phyloP scores from a whole-genome alignment of 2,888 invertebrate genomes.

The Nomada lathburiana region DNA sequence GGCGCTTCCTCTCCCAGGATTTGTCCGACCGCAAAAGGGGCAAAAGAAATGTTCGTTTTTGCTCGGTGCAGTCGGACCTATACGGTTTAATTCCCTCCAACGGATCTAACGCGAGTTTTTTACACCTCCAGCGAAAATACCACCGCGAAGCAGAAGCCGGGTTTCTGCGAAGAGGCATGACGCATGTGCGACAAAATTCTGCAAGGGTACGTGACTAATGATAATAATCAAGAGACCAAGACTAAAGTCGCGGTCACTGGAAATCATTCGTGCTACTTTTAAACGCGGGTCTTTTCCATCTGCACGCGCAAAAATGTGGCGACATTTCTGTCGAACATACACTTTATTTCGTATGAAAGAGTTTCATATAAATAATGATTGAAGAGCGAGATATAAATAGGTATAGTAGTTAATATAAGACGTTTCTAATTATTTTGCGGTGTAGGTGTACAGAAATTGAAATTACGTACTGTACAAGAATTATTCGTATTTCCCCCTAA shows the following conservation, averaged over 20 bases:
- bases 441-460: no score
- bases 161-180: slow-evolving; percentile 64
- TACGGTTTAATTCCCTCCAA: slow-evolving; percentile 71
- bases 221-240: slow-evolving; percentile 59
- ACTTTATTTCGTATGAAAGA: background rate
- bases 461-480: no score
- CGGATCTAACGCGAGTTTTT: slow-evolving; percentile 71
- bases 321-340: background rate
- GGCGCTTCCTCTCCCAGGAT: slow-evolving; percentile 62
- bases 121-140: slow-evolving; percentile 65
- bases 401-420: no score
- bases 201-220: slow-evolving; percentile 68
- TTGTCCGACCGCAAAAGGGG: slow-evolving; percentile 54
- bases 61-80: slow-evolving; percentile 53
- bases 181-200: slow-evolving; percentile 65
- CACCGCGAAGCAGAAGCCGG: slow-evolving; percentile 60
- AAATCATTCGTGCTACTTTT: slow-evolving; percentile 38
- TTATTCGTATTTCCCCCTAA: no score
- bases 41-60: slow-evolving; percentile 54
- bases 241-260: slow-evolving; percentile 28
- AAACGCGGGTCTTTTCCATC: slow-evolving; percentile 9
- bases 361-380: no score
- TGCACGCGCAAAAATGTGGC: no score
- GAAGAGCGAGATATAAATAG: no score
- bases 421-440: no score